Percentiles rank a stretch among this genome's conserved stretches.
Conservation (phyloP, 2,888 invertebrate genomes). For the Tanytarsus gracilentus region DNA sequence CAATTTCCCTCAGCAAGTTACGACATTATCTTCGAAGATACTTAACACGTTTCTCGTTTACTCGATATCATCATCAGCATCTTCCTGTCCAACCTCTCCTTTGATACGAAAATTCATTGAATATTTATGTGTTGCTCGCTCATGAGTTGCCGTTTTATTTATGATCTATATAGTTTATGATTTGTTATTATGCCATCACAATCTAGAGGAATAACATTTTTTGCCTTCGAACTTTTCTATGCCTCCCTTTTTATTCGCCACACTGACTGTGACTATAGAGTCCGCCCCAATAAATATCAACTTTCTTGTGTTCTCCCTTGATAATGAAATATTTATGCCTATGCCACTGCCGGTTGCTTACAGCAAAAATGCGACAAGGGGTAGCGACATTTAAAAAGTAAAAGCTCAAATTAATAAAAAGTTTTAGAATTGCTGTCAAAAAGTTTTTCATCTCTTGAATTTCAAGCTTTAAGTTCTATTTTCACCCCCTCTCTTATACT, state of each 20-base stretch:
- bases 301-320: background rate
- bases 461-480: too few species aligned
- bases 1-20: too few species aligned
- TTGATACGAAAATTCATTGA: constrained; percentile 17
- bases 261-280: constrained; percentile 20
- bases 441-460: too few species aligned
- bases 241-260: background rate
- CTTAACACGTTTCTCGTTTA: too few species aligned
- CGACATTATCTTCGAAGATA: too few species aligned
- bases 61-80: background rate
- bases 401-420: too few species aligned
- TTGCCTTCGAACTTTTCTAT: background rate
- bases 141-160: constrained; percentile 18
- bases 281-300: background rate
- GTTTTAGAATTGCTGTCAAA: too few species aligned
- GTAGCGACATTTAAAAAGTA: too few species aligned
- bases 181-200: constrained; percentile 18
- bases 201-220: background rate
- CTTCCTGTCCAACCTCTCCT: background rate
- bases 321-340: constrained; percentile 23
- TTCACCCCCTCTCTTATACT: too few species aligned
- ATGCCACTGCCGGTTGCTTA: background rate
- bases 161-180: constrained; percentile 20
- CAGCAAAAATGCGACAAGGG: too few species aligned
- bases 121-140: constrained; percentile 19